Evolutionary conservation across 2,113 vertebrate genomes (phyloP), one percentile per base, ranked within the genome.

Genomic region (Vulpes vulpes): DNA sequence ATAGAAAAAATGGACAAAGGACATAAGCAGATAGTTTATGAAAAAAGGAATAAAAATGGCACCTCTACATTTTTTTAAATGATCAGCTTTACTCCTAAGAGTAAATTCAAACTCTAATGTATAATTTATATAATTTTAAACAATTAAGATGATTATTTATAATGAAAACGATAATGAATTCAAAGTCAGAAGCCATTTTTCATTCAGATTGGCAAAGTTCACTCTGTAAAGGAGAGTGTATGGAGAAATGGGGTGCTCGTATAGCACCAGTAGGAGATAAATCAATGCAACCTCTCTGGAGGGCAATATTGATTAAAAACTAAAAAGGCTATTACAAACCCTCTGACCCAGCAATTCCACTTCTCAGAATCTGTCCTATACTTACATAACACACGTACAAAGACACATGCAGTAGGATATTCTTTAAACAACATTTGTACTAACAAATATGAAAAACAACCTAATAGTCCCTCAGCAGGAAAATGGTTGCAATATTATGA

Each of bases 11-110:
- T 57, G 32, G 22, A 16, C 14, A 69, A 95, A 80, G 9, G 59
- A 60, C 23, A 93, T 53, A 1, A 95, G 35, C 25, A 91, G 32
- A 95, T 22, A 74, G 20, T 85, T 95, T 65, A 85, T 11, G 53
- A 89, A 43, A 76, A 83, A 86, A 30, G 38, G 96, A 90, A 93
- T 76, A 62, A 96, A 96, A 91, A 74, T 59, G 30, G 30, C 22
- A 74, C 71, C 74, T 57, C 25, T 1, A 38, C 57, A 65, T 87
- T 69, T 85, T 74, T 73, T 19, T 11, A 96, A 93, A 80, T n/a
- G 38, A 73, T 91, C 51, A 64, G 30, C 57, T 19, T 85, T 16
- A 38, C 5, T 87, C 43, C 76, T 22, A 59, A 82, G 14, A 90
- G 62, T 65, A 81, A 91, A 94, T 82, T 92, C 59, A 93, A 81